Percentiles rank a stretch among this genome's conserved stretches.
Conservation (phyloP, 1,140 invertebrate genomes). For the Caenorhabditis inopinata region DNA sequence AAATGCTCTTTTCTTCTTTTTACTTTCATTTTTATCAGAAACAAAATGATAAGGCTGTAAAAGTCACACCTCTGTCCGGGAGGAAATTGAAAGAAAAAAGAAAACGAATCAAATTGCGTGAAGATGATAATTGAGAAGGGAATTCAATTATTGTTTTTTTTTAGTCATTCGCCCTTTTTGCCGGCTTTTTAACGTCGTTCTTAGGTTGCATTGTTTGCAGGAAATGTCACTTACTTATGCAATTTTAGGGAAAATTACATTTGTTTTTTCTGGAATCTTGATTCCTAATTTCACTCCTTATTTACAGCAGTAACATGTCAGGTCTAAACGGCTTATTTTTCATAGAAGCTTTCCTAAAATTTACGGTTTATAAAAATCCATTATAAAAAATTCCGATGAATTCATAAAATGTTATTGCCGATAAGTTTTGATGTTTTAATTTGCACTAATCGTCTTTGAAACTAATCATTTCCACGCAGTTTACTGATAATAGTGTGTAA, state of each 20-base stretch:
- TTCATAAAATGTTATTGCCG: too few species aligned
- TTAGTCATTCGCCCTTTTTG: background rate
- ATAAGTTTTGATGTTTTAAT: background rate
- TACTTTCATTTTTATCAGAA: background rate
- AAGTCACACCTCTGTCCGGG: background rate
- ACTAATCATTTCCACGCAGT: too few species aligned
- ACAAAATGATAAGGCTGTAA: background rate
- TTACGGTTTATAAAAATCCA: too few species aligned
- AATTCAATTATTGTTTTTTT: background rate
- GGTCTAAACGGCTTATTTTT: too few species aligned
- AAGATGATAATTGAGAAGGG: background rate
- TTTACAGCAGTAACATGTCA: too few species aligned
- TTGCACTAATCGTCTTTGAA: slow-evolving; percentile 27
- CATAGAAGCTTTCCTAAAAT: too few species aligned
- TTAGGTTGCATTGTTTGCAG: background rate
- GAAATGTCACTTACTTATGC: too few species aligned
- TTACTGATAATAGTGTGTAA: too few species aligned
- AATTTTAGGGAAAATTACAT: too few species aligned
- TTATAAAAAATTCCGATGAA: too few species aligned
- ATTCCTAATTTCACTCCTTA: too few species aligned
- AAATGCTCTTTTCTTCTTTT: background rate
- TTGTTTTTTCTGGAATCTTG: too few species aligned
- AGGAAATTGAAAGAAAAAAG: background rate
- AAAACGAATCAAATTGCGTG: background rate
- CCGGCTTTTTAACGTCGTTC: background rate